These are phyloP conservation scores for Sphaeramia orbicularis DNA, from an alignment of 2,797 vertebrate species.

Conservation along the genomic window DNA sequence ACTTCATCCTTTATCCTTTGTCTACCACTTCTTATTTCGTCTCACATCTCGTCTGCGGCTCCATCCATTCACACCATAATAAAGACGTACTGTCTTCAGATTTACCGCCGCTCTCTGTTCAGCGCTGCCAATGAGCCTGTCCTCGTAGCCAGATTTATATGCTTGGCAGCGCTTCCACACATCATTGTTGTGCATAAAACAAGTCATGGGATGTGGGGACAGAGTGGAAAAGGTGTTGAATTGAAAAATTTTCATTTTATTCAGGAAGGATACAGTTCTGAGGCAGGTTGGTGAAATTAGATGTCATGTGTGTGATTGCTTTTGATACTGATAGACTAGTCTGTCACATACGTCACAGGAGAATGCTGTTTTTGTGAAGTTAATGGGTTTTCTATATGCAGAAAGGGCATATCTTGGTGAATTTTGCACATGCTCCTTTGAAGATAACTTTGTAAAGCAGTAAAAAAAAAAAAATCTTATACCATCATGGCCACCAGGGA, in stretches of 20 bases:
- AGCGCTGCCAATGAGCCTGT: constrained; percentile 51
- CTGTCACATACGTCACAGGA: constrained; percentile 11
- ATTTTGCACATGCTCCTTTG: constrained; percentile 31
- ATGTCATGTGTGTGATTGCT: constrained; percentile 16
- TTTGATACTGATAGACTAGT: constrained; percentile 21
- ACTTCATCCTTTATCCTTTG: constrained; percentile 1
- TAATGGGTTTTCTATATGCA: not conserved
- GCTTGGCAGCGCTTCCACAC: constrained; percentile 44
- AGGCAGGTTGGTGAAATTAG: constrained; percentile 14
- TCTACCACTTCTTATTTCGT: constrained; percentile 12
- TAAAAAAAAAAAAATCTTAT: not conserved
- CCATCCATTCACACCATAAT: constrained; percentile 42
- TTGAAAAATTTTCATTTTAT: constrained; percentile 29
- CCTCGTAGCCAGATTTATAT: constrained; percentile 46
- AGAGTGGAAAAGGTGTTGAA: not conserved
- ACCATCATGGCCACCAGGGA: constrained; percentile 22
- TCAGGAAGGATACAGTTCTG: constrained; percentile 9
- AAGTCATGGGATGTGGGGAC: constrained; percentile 20
- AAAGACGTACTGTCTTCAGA: constrained; percentile 46
- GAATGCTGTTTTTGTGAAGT: not conserved
- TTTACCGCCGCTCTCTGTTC: constrained; percentile 25
- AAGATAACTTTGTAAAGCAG: constrained; percentile 22
- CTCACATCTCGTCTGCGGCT: constrained; percentile 4
- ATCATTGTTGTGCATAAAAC: constrained; percentile 63
- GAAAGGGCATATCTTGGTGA: constrained; percentile 1